Base-by-base conservation (phyloP, 2,797 vertebrate genomes). In the Enteromius fasciolatus region DNA sequence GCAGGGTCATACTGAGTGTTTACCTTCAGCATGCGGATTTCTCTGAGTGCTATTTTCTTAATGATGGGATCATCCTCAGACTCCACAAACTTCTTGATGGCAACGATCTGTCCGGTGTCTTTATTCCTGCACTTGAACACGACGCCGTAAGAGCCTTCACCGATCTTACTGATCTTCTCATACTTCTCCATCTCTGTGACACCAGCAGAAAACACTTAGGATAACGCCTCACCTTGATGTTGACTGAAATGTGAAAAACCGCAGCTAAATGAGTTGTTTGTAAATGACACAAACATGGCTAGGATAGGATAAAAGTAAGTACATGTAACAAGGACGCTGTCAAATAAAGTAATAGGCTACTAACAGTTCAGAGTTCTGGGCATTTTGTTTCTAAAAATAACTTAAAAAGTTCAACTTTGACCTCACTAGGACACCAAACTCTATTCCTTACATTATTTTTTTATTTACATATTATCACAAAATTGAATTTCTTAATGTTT, bases 21-120 rank as follows among this genome's bases (percentile, higher is more conserved):
- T 84, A 98, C 97, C 97, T 98, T 98, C 1, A 99, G 94, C 97
- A 98, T 96, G 76, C 96, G 93, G 87, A 98, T 95, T 93, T 98
- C 97, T 84, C 97, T 91, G 83, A 97, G 94, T 0, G 97, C 97
- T 31, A 98, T 97, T 92, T 98, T 98, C 80, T 93, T 96, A 84
- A 98, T 98, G 80, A 97, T 90, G 5, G 97, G 97, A 68, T 99
- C 97, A 7, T 99, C 97, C 86, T 98, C 97, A 0, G 97, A 96
- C 87, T 98, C 97, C 89, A 98, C 91, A 87, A 98, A 98, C 93
- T 96, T 98, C 93, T 98, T 99, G 87, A 99, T 96, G 87, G 97
- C 97, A 61, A 99, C 97, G 0, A 97, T 90, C 90, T 98, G 97
- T 0, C 97, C 97, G 0, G 96, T 97, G 90, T 97, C 96, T 86